phyloP scores from a whole-genome alignment of 1,140 invertebrate species.

The Drosophila orosa region DNA sequence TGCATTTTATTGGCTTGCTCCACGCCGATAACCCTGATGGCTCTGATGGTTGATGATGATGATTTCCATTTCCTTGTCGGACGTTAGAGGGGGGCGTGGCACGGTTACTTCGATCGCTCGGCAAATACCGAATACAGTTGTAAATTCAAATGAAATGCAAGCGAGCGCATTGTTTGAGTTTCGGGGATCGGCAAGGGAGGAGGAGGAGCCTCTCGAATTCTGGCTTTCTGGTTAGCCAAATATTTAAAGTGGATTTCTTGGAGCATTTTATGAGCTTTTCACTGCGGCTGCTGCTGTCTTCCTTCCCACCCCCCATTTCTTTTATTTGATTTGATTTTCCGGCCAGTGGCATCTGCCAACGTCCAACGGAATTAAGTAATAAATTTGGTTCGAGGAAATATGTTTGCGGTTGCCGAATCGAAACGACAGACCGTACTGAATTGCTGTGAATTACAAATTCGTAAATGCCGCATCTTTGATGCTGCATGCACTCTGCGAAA shows the following conservation, averaged over 20 bases:
- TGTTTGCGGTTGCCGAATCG: slow-evolving; percentile 38
- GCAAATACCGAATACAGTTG: slow-evolving; percentile 71
- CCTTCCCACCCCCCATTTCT: neutral
- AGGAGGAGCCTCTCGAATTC: slow-evolving; percentile 23
- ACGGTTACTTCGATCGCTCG: slow-evolving; percentile 63
- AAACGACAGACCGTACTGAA: slow-evolving; percentile 32
- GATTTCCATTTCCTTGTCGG: slow-evolving; percentile 62
- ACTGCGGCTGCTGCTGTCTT: slow-evolving; percentile 25
- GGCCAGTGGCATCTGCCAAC: slow-evolving; percentile 45
- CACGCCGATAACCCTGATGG: slow-evolving; percentile 27
- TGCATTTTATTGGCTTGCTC: slow-evolving; percentile 36
- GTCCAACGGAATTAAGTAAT: slow-evolving; percentile 64
- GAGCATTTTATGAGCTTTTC: slow-evolving; percentile 61
- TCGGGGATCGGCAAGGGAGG: slow-evolving; percentile 6
- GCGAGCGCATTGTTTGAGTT: slow-evolving; percentile 68
- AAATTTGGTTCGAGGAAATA: slow-evolving; percentile 52
- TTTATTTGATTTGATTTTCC: slow-evolving; percentile 63
- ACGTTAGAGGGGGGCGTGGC: slow-evolving; percentile 9
- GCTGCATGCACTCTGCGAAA: slow-evolving; percentile 46
- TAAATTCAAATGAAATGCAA: slow-evolving; percentile 83
- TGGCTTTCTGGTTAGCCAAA: slow-evolving; percentile 70
- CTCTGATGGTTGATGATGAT: slow-evolving; percentile 33
- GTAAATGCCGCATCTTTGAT: slow-evolving; percentile 54
- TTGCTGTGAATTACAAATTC: slow-evolving; percentile 58
- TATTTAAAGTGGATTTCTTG: slow-evolving; percentile 73